Evolutionary conservation across 2,888 invertebrate species (phyloP), one percentile per base, ranked within the genome.

Genomic region (Andrena flavipes): DNA sequence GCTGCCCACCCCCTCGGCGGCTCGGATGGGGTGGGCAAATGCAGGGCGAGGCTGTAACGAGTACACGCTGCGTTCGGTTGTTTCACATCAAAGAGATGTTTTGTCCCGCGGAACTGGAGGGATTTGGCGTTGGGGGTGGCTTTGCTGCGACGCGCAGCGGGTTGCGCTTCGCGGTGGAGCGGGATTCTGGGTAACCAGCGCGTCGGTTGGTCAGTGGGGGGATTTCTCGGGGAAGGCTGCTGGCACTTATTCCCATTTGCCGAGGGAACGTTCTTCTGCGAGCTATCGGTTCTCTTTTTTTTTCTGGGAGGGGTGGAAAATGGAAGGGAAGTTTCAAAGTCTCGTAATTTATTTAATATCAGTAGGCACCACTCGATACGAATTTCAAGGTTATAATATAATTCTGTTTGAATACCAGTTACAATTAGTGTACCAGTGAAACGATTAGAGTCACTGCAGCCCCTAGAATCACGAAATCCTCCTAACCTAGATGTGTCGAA

Each of bases 1-100:
- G 1, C 26, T 1, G 1, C 26, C 26, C 26, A 23, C 30, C 20
- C n/a, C 20, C 16, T 5, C 33, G 42, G 16, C 20, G 13, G 35
- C n/a, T 54, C 10, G 35, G 7, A 49, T 60, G 62, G 70, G 26
- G 54, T n/a, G 62, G 42, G n/a, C 1, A 75, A 56, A 59, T 68
- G 29, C 76, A 62, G n/a, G 63, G 62, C 30, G 8, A 54, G 23
- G 54, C 30, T 30, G 70, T 35, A 65, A 73, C 59, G 71, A 35
- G 67, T 4, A 51, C 16, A 35, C 62, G 51, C 35, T 48, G 59
- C 76, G 82, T 87, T 84, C 76, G 83, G 76, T 73, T 86, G 87
- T 88, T 88, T 87, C 87, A 89, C 89, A 90, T 90, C 90, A 90
- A 90, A 90, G 90, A 78, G 85, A 86, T 84, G 74, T 89, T 90